Evolutionary conservation across 2,888 invertebrate species (phyloP).

Genomic region (Phyllotreta striolata): DNA sequence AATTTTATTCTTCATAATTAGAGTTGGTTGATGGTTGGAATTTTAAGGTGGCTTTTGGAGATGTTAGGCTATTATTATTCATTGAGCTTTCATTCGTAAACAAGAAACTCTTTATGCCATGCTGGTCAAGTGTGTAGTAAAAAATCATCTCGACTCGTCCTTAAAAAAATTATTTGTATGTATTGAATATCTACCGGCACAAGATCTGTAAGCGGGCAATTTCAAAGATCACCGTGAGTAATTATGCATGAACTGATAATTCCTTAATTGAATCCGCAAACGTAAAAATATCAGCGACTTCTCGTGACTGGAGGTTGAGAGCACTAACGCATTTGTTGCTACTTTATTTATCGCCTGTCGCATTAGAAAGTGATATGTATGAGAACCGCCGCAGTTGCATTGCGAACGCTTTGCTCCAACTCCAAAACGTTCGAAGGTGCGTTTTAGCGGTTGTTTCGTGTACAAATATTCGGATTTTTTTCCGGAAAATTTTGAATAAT

Average conservation of each 20-base stretch:
- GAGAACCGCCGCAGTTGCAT: constrained; percentile 45
- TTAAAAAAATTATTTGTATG: background rate
- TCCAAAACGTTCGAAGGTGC: too few species aligned
- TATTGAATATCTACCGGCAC: constrained; percentile 19
- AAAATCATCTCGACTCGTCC: too few species aligned
- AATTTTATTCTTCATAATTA: too few species aligned
- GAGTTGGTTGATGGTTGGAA: too few species aligned
- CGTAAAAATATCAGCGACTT: constrained; percentile 42
- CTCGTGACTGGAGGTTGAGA: constrained; percentile 47
- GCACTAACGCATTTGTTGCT: constrained; percentile 48
- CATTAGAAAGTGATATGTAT: constrained; percentile 56
- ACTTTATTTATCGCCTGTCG: constrained; percentile 53
- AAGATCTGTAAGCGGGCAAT: constrained; percentile 34
- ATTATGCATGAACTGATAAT: constrained; percentile 48
- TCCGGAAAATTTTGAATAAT: constrained; percentile 6
- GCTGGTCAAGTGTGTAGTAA: too few species aligned
- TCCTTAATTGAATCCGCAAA: constrained; percentile 46
- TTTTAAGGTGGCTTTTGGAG: too few species aligned
- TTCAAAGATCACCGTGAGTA: constrained; percentile 42
- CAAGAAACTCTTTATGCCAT: too few species aligned
- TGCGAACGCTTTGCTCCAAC: constrained; percentile 38
- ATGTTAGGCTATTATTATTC: too few species aligned
- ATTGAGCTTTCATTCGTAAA: too few species aligned
- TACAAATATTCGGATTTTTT: constrained; percentile 1
- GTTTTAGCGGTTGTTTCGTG: constrained; percentile 1